These are phyloP conservation scores for Amblyraja radiata DNA, from an alignment of 2,797 vertebrate species.

Conservation along the genomic window DNA sequence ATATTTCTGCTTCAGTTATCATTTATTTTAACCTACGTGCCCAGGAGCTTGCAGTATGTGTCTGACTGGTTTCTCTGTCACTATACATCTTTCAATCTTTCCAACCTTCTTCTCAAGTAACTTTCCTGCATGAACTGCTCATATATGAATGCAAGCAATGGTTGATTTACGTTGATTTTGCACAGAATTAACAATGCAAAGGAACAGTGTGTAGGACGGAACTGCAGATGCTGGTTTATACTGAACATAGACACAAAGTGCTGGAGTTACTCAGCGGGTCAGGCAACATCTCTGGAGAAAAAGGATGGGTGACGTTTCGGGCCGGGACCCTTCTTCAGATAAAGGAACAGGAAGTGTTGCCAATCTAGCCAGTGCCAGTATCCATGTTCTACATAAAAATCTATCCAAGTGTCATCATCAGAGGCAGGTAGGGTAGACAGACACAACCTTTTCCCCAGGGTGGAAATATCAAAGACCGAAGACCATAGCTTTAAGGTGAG, in stretches of 20 bases:
- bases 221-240: too few species aligned
- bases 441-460: too few species aligned
- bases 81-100: neutral
- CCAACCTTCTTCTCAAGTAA: too few species aligned
- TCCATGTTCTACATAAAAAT: neutral
- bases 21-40: neutral
- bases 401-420: neutral
- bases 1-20: slow-evolving; percentile 17
- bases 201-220: neutral
- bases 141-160: neutral
- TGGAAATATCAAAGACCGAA: too few species aligned
- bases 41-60: neutral
- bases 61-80: slow-evolving; percentile 24
- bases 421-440: too few species aligned
- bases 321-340: too few species aligned
- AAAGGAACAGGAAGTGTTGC: neutral
- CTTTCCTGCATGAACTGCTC: neutral
- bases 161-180: neutral
- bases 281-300: too few species aligned
- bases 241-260: too few species aligned
- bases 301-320: too few species aligned
- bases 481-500: too few species aligned
- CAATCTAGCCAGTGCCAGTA: neutral
- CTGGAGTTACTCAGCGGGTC: too few species aligned
- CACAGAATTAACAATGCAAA: neutral